Percentiles rank a stretch among this genome's conserved stretches.
Evolutionary conservation across 2,888 invertebrate genomes (phyloP).

Genomic region (Andrena minutula): DNA sequence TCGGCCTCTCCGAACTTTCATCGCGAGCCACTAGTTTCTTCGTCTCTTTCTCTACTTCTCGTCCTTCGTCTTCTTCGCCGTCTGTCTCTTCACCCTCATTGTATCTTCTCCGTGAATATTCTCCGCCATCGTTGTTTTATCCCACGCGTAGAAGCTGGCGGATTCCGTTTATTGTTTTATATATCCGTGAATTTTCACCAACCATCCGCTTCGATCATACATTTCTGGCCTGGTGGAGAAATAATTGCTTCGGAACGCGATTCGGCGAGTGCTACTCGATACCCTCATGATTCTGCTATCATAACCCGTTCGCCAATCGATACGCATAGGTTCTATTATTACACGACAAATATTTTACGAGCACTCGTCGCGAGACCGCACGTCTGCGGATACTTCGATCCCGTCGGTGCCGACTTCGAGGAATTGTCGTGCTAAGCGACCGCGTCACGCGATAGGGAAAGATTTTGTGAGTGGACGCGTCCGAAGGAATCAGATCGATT

Average conservation of each 20-base stretch:
- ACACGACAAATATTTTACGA: slow-evolving; percentile 32
- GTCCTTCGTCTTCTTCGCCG: background rate
- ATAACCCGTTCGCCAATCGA: slow-evolving; percentile 43
- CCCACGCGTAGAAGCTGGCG: background rate
- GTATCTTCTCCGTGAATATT: background rate
- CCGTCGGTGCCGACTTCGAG: slow-evolving; percentile 12
- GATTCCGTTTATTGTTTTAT: background rate
- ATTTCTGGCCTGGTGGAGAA: slow-evolving; percentile 69
- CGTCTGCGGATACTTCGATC: slow-evolving; percentile 6
- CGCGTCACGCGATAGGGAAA: background rate
- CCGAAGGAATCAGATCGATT: slow-evolving; percentile 16
- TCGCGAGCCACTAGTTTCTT: slow-evolving; percentile 11
- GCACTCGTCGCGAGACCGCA: slow-evolving; percentile 5
- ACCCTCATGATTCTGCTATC: slow-evolving; percentile 31
- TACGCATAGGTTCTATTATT: slow-evolving; percentile 54
- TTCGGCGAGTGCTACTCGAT: slow-evolving; percentile 52
- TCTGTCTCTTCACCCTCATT: background rate
- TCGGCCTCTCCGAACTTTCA: background rate
- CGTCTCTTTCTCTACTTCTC: slow-evolving; percentile 13
- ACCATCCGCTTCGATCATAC: slow-evolving; percentile 71
- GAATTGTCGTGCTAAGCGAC: slow-evolving; percentile 25
- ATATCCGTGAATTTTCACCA: background rate
- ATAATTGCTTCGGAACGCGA: slow-evolving; percentile 43
- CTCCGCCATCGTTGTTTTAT: slow-evolving; percentile 19
- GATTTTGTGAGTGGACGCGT: background rate